Evolutionary conservation across 2,888 invertebrate species (phyloP), one percentile per base, ranked within the genome.

Genomic region (Tridacna gigas): DNA sequence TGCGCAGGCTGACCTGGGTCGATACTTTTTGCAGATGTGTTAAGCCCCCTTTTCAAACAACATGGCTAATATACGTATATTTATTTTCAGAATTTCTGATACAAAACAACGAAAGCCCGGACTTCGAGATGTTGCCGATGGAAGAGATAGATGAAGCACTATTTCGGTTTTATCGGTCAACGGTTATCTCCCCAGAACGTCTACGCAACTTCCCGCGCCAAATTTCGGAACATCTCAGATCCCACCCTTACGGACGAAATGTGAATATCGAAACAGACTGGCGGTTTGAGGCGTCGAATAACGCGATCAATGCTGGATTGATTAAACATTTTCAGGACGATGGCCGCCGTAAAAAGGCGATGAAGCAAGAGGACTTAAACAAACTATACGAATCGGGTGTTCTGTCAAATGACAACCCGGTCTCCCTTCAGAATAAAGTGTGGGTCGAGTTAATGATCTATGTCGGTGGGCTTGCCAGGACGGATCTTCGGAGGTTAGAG

Each of bases 391-490:
- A 79, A 15, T 85, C 83, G 0, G 76, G 79, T 15, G 63, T 67
- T n/a, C 66, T 88, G 26, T 78, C 78, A 26, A 74, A 77, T 13
- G 74, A 74, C 25, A 75, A 85, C 22, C 88, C 83, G 22, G 63
- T 67, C 4, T 63, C 79, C 22, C 74, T 88, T 25, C 88, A 88
- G 56, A 88, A 88, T 76, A 88, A 88, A 73, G 86, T 88, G 0
- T 88, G 88, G 88, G 74, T 86, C 13, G 88, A 88, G 65, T 65
- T 88, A 15, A 88, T 85, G 76, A 48, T 88, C 3, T 88, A 88
- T 48, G 77, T 85, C 47, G 88, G 88, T 60, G 88, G 83, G 11
- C 78, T 88, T n/a, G 85, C 82, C 15, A 76, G 88, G 45, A 81
- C 82, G 56, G 78, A 79, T 56, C 66, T 88, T 0, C 51, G 88